Evolutionary conservation across 2,888 invertebrate species (phyloP), one percentile per base, ranked within the genome.

Genomic region (Taphrorychus bicolor): DNA sequence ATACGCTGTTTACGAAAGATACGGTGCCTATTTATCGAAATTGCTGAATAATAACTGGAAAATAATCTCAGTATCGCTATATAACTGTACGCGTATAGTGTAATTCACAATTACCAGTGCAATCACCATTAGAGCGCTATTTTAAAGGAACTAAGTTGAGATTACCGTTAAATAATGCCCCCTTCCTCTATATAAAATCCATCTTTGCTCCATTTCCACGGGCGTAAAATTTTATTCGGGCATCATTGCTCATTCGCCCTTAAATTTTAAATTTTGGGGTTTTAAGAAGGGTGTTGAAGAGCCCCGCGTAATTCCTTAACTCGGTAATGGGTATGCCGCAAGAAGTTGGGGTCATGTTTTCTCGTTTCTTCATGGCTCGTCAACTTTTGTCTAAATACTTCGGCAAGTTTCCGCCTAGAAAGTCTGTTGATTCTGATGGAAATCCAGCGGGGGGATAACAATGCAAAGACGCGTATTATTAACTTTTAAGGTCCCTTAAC

Each of bases 291-390:
- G 73, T 72, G 73, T 75, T 72, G 71, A 72, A 73, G 71, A 70
- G 74, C 70, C 73, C 70, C 63, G 63, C 69, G 72, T 74, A 76
- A 76, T 76, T 73, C 75, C 76, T 74, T 75, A 73, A 75, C 73
- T 72, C 73, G 72, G 74, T 76, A 75, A 76, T 74, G 76, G 75
- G 72, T 71, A 68, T 71, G 72, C 72, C 73, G 72, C 71, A 72
- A 70, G 68, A 63, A 64, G 70, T 69, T 66, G 69, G 69, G 53
- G 66, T 70, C 64, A 67, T 74, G 76, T 77, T 77, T 76, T 75
- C 78, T 77, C 77, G 77, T 77, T 80, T 79, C 79, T 81, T 82
- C 80, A 79, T 81, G 81, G 76, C 79, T 81, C 82, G 82, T 81
- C 82, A 79, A 80, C 77, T 80, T 78, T 79, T 76, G 78, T 79